A percentile compares a stretch with the other conserved stretches of the same genome.
Evolutionary conservation across 2,888 invertebrate genomes (phyloP).

Genomic region (Plagodis dolabraria): DNA sequence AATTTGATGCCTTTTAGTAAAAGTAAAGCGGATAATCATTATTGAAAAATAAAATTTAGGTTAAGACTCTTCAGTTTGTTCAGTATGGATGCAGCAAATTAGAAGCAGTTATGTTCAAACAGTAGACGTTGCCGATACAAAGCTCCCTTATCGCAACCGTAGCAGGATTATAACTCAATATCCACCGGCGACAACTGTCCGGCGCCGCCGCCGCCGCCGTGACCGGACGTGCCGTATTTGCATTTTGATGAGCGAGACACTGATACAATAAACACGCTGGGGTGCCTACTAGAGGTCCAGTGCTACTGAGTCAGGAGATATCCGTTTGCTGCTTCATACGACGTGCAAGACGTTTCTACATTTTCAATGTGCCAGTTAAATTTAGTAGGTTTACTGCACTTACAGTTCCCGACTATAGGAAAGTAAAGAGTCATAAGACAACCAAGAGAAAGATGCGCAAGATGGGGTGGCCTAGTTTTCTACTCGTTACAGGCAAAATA

Average conservation of each 20-base stretch:
- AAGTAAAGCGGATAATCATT: no score
- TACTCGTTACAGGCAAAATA: no score
- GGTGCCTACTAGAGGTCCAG: slow-evolving; percentile 48
- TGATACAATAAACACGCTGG: slow-evolving; percentile 81
- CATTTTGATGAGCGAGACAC: slow-evolving; percentile 83
- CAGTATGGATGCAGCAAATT: neutral
- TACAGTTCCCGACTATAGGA: neutral
- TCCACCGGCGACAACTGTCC: slow-evolving; percentile 73
- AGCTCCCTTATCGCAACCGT: slow-evolving; percentile 3
- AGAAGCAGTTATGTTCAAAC: slow-evolving; percentile 3
- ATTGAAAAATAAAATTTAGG: no score
- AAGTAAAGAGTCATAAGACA: no score
- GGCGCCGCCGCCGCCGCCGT: slow-evolving; percentile 47
- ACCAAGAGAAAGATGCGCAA: no score
- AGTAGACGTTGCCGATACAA: slow-evolving; percentile 1
- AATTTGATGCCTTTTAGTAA: no score
- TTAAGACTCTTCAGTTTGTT: no score
- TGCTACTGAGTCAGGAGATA: slow-evolving; percentile 18
- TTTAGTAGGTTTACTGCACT: neutral
- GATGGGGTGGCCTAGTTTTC: no score
- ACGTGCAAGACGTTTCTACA: no score
- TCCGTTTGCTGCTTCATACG: slow-evolving; percentile 5
- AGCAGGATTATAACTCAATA: slow-evolving; percentile 75
- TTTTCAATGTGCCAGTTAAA: no score
- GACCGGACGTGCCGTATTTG: slow-evolving; percentile 73